phyloP scores from a whole-genome alignment of 2,888 invertebrate genomes.

The Matsumyia berberina region DNA sequence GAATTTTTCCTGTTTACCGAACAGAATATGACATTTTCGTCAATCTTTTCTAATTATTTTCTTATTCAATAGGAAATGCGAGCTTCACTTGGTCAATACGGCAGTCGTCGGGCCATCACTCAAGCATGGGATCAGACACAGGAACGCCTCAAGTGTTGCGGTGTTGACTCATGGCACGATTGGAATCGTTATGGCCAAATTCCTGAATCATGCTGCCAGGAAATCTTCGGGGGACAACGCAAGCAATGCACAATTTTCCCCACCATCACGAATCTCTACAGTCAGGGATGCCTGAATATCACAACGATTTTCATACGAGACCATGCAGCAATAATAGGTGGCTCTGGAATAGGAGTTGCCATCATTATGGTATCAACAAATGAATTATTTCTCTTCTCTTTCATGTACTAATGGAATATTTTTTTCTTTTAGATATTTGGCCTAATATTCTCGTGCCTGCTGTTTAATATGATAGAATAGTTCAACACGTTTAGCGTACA shows the following conservation, averaged over 20 bases:
- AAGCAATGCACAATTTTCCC: conserved; percentile 83
- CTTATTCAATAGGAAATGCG: conserved; percentile 87
- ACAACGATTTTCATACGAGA: conserved; percentile 89
- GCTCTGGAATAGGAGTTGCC: conserved; percentile 93
- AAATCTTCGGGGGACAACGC: conserved; percentile 85
- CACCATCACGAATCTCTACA: conserved; percentile 85
- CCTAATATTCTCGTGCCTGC: conserved; percentile 92
- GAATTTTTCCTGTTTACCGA: too few relatives aligned
- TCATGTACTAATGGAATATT: conserved; percentile 59
- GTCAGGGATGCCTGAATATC: conserved; percentile 90
- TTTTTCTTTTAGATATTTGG: conserved; percentile 89
- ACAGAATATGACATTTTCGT: not conserved
- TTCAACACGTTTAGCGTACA: conserved; percentile 18
- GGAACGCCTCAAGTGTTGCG: conserved; percentile 92
- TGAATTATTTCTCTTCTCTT: not conserved
- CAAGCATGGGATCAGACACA: conserved; percentile 96
- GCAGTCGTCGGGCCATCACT: conserved; percentile 88
- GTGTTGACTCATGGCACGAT: conserved; percentile 90
- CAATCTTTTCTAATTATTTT: not conserved
- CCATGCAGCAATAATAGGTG: conserved; percentile 92
- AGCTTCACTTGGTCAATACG: conserved; percentile 90
- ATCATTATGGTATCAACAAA: conserved; percentile 89
- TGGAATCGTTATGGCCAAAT: conserved; percentile 90
- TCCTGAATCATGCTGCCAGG: conserved; percentile 92
- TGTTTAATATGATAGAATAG: conserved; percentile 93